phyloP scores from a whole-genome alignment of 2,888 invertebrate genomes.

The Aphodius granarius region DNA sequence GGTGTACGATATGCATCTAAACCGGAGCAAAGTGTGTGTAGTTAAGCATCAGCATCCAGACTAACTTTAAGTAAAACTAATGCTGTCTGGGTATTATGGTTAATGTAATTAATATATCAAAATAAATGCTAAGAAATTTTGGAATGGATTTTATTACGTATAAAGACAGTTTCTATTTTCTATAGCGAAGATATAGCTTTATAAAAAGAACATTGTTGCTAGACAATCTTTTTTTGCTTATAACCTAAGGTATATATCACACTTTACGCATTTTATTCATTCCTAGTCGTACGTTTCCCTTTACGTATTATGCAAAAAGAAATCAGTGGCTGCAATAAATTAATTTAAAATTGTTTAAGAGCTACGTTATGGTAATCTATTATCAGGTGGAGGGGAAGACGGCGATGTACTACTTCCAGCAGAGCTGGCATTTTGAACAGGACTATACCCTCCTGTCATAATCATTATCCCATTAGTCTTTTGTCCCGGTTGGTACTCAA shows the following conservation, averaged over 20 bases:
- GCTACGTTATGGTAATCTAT: neutral
- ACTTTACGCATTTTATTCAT: neutral
- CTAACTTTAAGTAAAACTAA: too few species aligned
- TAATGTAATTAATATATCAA: too few species aligned
- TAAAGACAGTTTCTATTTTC: neutral
- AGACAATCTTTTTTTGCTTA: neutral
- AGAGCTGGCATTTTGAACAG: neutral
- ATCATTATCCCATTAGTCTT: constrained; percentile 21
- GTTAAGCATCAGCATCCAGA: too few species aligned
- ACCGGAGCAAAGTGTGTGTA: too few species aligned
- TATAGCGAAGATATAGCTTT: neutral
- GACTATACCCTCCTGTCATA: constrained; percentile 1
- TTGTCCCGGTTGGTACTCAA: constrained; percentile 8
- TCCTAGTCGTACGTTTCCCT: neutral
- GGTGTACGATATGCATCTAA: too few species aligned
- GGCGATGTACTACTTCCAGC: constrained; percentile 3
- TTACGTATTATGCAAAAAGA: neutral
- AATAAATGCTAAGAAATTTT: too few species aligned
- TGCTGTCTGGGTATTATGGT: too few species aligned
- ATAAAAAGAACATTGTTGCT: neutral
- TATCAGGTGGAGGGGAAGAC: neutral
- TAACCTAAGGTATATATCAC: neutral
- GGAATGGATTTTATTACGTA: too few species aligned
- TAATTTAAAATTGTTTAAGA: neutral
- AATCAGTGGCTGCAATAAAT: neutral